phyloP scores from a whole-genome alignment of 2,888 invertebrate species.

The Aleiodes alternator region DNA sequence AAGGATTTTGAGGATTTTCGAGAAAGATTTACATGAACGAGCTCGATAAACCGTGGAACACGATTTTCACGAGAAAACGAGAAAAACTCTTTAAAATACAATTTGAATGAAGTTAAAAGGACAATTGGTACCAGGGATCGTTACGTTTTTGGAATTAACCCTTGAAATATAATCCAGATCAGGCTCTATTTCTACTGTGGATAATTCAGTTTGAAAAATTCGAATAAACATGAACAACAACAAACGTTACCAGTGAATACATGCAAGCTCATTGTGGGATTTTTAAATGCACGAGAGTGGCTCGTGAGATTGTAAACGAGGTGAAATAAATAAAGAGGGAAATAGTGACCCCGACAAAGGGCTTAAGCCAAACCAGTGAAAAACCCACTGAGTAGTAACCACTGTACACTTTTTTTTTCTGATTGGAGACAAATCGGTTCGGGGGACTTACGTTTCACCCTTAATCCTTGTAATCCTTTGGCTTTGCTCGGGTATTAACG shows the following conservation, averaged over 20 bases:
- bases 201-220: slow-evolving; percentile 43
- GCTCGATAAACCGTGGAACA: slow-evolving; percentile 53
- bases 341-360: slow-evolving; percentile 35
- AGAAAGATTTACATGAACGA: slow-evolving; percentile 27
- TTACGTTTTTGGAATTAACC: slow-evolving; percentile 55
- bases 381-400: slow-evolving; percentile 13
- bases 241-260: slow-evolving; percentile 24
- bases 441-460: slow-evolving; percentile 57
- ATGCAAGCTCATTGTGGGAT: no score
- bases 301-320: not conserved
- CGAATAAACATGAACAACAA: slow-evolving; percentile 50
- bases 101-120: slow-evolving; percentile 31
- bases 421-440: slow-evolving; percentile 50
- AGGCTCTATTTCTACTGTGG: slow-evolving; percentile 59
- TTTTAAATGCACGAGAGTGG: no score
- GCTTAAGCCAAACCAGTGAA: slow-evolving; percentile 31
- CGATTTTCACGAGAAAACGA: slow-evolving; percentile 37
- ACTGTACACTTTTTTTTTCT: slow-evolving; percentile 45
- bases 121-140: slow-evolving; percentile 50
- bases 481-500: slow-evolving; percentile 68
- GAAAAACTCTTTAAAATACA: slow-evolving; percentile 42
- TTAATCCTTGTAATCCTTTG: slow-evolving; percentile 72
- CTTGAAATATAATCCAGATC: slow-evolving; percentile 51
- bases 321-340: slow-evolving; percentile 5
- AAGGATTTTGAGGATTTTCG: slow-evolving; percentile 5